These are phyloP conservation scores for Clivina fossor DNA, from an alignment of 2,888 invertebrate species.

Conservation along the genomic window DNA sequence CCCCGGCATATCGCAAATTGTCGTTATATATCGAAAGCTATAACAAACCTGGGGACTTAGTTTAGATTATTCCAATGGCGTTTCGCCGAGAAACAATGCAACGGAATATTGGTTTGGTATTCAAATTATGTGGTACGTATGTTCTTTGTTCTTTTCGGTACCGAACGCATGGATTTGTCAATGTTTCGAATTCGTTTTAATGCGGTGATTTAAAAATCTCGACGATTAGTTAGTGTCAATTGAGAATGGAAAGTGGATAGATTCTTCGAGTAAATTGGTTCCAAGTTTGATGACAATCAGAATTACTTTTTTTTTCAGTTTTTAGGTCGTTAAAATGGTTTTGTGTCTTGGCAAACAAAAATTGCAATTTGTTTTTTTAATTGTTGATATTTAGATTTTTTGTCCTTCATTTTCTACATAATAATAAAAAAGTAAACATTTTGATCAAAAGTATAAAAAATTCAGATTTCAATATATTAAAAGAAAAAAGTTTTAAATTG, in stretches of 20 bases:
- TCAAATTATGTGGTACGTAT: constrained; percentile 19
- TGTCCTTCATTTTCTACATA: too few species aligned
- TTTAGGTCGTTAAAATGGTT: too few species aligned
- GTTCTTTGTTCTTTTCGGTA: constrained; percentile 17
- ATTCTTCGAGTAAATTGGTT: too few species aligned
- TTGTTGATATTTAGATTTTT: too few species aligned
- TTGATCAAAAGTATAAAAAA: too few species aligned
- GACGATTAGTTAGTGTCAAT: constrained; percentile 26
- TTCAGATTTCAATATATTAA: too few species aligned
- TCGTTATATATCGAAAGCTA: not conserved
- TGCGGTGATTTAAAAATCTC: constrained; percentile 16
- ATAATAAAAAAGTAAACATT: too few species aligned
- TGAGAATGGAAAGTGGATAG: constrained; percentile 13
- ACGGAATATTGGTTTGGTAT: constrained; percentile 18
- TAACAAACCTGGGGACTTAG: not conserved
- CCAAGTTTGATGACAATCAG: too few species aligned
- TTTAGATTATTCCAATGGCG: not conserved
- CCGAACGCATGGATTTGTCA: constrained; percentile 32
- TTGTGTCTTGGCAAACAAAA: too few species aligned
- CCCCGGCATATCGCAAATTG: constrained; percentile 17
- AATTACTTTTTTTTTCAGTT: too few species aligned
- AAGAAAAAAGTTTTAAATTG: too few species aligned
- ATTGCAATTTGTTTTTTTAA: too few species aligned
- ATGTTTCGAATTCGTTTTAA: constrained; percentile 16
- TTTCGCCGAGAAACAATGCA: constrained; percentile 3